Conservation (phyloP, 2,797 vertebrate species). For the Artibeus jamaicensis region DNA sequence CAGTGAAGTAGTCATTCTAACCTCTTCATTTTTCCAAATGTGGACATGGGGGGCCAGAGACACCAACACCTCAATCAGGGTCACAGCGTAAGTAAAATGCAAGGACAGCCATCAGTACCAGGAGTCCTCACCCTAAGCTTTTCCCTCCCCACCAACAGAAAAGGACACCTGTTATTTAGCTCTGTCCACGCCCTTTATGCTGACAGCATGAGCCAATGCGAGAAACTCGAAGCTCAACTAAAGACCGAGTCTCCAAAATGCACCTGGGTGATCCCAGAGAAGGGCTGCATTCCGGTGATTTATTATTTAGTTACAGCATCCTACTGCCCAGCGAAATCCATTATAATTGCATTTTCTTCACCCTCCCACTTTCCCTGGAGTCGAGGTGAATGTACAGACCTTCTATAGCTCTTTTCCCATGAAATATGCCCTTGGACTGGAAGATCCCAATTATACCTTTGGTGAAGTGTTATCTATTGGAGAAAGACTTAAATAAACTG, state of each 20-base stretch:
- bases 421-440: conserved; percentile 55
- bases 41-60: background rate
- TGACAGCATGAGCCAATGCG: background rate
- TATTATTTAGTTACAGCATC: conserved; percentile 33
- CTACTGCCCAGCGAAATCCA: background rate
- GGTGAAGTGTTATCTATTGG: conserved; percentile 19
- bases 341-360: conserved; percentile 9
- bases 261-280: background rate
- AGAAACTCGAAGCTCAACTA: background rate
- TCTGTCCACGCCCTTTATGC: background rate
- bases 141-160: background rate
- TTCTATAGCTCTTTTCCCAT: conserved; percentile 42
- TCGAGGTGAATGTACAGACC: conserved; percentile 42
- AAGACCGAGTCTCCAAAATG: conserved; percentile 16
- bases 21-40: background rate
- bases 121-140: background rate
- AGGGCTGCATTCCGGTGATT: conserved; percentile 7
- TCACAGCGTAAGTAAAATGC: background rate
- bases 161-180: background rate
- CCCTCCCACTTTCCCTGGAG: background rate
- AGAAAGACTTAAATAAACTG: conserved; percentile 58
- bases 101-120: background rate
- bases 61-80: background rate
- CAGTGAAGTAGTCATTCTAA: background rate
- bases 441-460: conserved; percentile 50